Conservation (phyloP, 2,888 invertebrate species). For the Ernsta delagoae region DNA sequence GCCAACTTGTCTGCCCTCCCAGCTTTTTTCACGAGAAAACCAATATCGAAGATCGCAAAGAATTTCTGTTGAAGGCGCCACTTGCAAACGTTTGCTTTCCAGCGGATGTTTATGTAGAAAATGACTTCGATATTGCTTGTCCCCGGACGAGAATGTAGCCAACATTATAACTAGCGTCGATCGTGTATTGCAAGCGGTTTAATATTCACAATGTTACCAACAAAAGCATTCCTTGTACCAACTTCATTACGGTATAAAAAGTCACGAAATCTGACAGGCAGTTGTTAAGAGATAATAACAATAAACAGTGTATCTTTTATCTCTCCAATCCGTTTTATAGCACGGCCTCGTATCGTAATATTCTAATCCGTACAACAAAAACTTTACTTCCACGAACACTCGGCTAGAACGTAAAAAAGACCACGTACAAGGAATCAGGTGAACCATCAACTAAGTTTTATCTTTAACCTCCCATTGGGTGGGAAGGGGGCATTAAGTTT, state of each 20-base stretch:
- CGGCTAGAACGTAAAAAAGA: conserved; percentile 34
- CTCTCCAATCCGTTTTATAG: conserved; percentile 28
- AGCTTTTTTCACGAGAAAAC: conserved; percentile 35
- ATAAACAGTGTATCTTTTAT: conserved; percentile 28
- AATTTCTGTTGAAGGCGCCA: conserved; percentile 25
- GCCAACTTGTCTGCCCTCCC: conserved; percentile 50
- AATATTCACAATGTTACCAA: conserved; percentile 21
- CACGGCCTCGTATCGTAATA: conserved; percentile 24
- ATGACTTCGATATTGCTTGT: conserved; percentile 39
- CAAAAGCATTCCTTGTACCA: conserved; percentile 20
- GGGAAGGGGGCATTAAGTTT: conserved; percentile 49
- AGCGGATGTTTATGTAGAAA: conserved; percentile 28
- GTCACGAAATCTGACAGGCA: conserved; percentile 20
- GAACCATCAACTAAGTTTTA: conserved; percentile 40
- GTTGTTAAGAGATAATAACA: conserved; percentile 20
- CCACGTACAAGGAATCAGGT: conserved; percentile 40
- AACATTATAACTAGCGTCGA: background rate
- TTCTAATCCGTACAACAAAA: conserved; percentile 34
- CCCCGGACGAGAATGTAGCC: conserved; percentile 37
- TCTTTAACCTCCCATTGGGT: conserved; percentile 37
- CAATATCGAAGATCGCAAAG: conserved; percentile 36
- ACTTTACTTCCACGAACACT: conserved; percentile 34
- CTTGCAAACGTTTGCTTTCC: conserved; percentile 16
- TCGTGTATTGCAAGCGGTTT: conserved; percentile 18
- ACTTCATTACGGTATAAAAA: conserved; percentile 18